Evolutionary conservation across 2,113 vertebrate species (phyloP), one percentile per base, ranked within the genome.

Genomic region (Cariama cristata): DNA sequence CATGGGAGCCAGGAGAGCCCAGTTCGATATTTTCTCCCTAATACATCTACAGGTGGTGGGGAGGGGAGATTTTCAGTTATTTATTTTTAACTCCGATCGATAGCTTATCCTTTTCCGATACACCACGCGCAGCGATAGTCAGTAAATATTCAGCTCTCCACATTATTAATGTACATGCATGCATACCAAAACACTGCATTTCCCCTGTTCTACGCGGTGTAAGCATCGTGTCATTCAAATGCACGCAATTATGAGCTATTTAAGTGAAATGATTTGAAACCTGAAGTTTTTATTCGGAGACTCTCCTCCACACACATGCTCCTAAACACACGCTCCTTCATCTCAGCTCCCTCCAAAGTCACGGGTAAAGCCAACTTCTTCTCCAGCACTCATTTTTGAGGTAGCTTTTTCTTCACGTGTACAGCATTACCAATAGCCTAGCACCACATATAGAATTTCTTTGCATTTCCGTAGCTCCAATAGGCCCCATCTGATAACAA

Each of bases 1-100:
- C 93, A 90, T 27, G 93, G 94, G 95, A 98, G 96, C 89, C 66
- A 86, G 96, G 98, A 98, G 98, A 97, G 97, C 91, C 89, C 94
- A 88, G 83, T 89, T 96, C 96, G 94, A 97, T 96, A 98, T 95
- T 97, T 97, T 82, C 87, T 90, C 72, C 88, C 86, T 66, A 81
- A 90, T 77, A 97, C 97, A 98, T 98, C 98, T 97, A 98, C 94
- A 97, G 94, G 93, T 95, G 91, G 81, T 32, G 88, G 69, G 53
- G 67, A 62, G 27, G 50, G 27, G 21, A 40, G 40, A 52, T 53
- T 33, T 42, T 59, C 59, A 2, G 20, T 86, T 92, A 42, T 95
- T 95, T 97, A 82, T 96, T 86, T 95, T 95, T 49, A 28, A 50
- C 50, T 12, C 23, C 8, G 2, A 96, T 98, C 93, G 16, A 95